Percentiles rank a stretch among this genome's conserved stretches.
phyloP scores from a whole-genome alignment of 2,113 vertebrate genomes.

The Strix aluco region DNA sequence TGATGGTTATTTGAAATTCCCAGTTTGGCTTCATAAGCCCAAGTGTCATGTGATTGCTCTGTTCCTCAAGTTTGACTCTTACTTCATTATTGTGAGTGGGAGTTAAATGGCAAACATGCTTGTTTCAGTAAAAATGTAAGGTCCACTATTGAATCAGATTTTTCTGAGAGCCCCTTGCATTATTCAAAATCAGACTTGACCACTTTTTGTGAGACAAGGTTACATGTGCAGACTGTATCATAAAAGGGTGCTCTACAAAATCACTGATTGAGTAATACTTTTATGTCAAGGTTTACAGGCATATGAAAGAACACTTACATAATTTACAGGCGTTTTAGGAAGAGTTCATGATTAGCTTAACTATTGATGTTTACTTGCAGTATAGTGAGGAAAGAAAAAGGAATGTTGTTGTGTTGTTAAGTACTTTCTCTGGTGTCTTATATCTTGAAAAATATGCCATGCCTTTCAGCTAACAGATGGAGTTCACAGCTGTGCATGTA shows the following conservation, averaged over 20 bases:
- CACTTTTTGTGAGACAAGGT: not conserved
- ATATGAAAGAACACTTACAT: not conserved
- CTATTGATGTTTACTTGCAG: constrained; percentile 5
- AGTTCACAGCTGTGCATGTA: constrained; percentile 49
- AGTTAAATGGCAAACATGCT: not conserved
- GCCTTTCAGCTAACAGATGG: constrained; percentile 48
- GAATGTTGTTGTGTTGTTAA: not conserved
- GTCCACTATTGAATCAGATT: not conserved
- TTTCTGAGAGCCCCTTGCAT: not conserved
- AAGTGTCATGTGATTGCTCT: not conserved
- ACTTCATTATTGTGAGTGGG: not conserved
- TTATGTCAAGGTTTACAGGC: not conserved
- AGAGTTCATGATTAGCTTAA: constrained; percentile 35
- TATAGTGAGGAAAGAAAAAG: not conserved
- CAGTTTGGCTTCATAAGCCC: not conserved
- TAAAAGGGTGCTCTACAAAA: not conserved
- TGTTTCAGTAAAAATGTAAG: not conserved
- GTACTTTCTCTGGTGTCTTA: constrained; percentile 28
- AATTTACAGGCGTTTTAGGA: constrained; percentile 22
- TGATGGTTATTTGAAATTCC: not conserved
- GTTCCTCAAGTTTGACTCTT: not conserved
- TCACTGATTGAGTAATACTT: constrained; percentile 3
- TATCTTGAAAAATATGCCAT: constrained; percentile 18
- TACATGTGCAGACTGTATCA: not conserved
- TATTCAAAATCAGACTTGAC: not conserved